Evolutionary conservation across 2,797 vertebrate genomes (phyloP).

Genomic region (Acanthis flammea): DNA sequence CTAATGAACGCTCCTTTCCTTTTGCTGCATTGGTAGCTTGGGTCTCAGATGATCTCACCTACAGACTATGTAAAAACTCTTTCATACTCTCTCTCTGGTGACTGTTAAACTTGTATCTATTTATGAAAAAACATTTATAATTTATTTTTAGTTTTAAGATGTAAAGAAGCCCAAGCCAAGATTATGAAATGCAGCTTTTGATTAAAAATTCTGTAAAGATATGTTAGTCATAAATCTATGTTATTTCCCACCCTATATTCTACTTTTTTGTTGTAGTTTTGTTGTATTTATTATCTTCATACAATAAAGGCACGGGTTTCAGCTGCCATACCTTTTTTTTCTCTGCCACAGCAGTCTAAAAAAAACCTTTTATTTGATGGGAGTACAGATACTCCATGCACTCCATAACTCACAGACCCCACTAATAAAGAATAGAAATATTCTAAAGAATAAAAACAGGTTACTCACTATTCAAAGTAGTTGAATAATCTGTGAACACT

Average conservation of each 20-base stretch:
- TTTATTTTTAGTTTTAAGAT: neutral
- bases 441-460: neutral
- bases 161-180: neutral
- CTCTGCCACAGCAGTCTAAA: neutral
- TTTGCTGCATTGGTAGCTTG: neutral
- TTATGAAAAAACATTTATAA: neutral
- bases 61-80: neutral
- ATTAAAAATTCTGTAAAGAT: neutral
- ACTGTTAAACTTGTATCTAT: neutral
- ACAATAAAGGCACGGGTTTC: neutral
- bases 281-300: neutral
- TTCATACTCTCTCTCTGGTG: neutral
- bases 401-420: neutral
- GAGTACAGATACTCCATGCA: neutral
- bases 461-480: neutral
- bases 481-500: neutral
- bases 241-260: neutral
- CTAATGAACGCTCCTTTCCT: neutral
- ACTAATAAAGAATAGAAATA: neutral
- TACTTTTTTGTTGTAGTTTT: neutral
- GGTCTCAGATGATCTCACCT: neutral
- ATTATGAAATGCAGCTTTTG: neutral
- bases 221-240: neutral
- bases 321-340: neutral
- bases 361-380: neutral